Evolutionary conservation across 2,113 vertebrate species (phyloP).

Genomic region (Cavia aperea): DNA sequence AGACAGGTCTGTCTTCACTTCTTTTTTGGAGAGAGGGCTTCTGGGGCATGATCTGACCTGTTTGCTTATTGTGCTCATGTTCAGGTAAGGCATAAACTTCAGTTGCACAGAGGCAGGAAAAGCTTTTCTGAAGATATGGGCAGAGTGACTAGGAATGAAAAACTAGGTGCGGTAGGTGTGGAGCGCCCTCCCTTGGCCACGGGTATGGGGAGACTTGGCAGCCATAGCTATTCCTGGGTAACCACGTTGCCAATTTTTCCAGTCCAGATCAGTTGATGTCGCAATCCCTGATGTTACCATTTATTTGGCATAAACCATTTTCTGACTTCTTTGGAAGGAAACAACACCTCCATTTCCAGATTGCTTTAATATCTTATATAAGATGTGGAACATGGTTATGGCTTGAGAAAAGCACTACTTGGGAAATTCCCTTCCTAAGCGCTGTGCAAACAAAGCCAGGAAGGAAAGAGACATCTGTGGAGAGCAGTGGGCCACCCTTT

Average conservation of each 20-base stretch:
- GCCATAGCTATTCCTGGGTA: rapidly evolving
- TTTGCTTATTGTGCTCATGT: not conserved
- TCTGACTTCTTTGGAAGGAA: not conserved
- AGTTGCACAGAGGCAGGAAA: rapidly evolving
- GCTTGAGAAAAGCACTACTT: not conserved
- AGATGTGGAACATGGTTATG: not conserved
- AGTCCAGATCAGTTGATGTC: not conserved
- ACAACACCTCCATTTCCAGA: not conserved
- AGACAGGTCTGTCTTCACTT: not conserved
- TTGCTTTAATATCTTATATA: not conserved
- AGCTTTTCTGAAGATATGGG: not conserved
- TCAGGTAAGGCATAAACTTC: not conserved
- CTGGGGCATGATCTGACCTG: not conserved
- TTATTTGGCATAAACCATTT: not conserved
- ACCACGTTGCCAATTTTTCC: not conserved
- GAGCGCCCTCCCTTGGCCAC: rapidly evolving
- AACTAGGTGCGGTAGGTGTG: not conserved
- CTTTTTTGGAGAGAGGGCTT: not conserved
- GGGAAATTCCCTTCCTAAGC: not conserved
- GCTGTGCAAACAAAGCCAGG: not conserved
- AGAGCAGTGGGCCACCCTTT: not conserved
- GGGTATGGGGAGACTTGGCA: rapidly evolving
- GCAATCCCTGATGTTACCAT: not conserved
- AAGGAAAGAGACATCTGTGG: not conserved
- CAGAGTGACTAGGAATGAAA: too few relatives aligned